Percentiles rank a stretch among this genome's conserved stretches.
phyloP scores from a whole-genome alignment of 2,888 invertebrate species.

The Pterostichus madidus region DNA sequence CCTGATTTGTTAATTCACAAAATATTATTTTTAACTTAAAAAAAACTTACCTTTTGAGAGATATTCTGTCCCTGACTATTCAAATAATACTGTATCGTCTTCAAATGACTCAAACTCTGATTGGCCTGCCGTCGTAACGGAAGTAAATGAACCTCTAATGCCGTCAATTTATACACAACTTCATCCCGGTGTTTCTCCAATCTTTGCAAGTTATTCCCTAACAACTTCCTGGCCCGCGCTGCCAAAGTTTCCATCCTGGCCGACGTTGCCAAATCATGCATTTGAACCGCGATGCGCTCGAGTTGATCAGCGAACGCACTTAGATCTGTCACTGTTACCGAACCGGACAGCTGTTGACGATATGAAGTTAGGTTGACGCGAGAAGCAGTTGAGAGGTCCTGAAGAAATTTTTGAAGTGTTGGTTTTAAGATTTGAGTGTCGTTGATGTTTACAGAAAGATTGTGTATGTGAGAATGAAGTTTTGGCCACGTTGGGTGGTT shows the following conservation, averaged over 20 bases:
- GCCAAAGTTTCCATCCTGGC: slow-evolving; percentile 86
- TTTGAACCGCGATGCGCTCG: slow-evolving; percentile 83
- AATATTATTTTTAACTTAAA: too few species aligned
- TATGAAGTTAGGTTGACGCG: slow-evolving; percentile 80
- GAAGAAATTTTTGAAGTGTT: slow-evolving; percentile 80
- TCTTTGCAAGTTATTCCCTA: slow-evolving; percentile 83
- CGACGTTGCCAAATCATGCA: slow-evolving; percentile 85
- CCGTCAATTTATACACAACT: slow-evolving; percentile 87
- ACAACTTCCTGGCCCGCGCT: slow-evolving; percentile 82
- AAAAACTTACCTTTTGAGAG: slow-evolving; percentile 82
- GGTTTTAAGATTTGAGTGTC: slow-evolving; percentile 81
- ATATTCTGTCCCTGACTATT: slow-evolving; percentile 86
- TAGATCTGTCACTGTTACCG: slow-evolving; percentile 82
- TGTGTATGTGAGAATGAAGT: slow-evolving; percentile 79
- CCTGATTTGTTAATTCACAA: too few species aligned
- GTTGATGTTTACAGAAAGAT: slow-evolving; percentile 79
- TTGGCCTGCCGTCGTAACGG: slow-evolving; percentile 87
- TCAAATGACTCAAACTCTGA: slow-evolving; percentile 86
- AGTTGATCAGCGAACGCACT: slow-evolving; percentile 83
- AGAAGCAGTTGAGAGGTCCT: slow-evolving; percentile 80
- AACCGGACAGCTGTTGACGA: slow-evolving; percentile 81
- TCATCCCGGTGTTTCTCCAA: slow-evolving; percentile 85
- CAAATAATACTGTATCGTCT: slow-evolving; percentile 88
- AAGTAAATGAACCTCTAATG: slow-evolving; percentile 85
- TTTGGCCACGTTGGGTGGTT: slow-evolving; percentile 84